Evolutionary conservation across 2,888 invertebrate genomes (phyloP), one percentile per base, ranked within the genome.

Genomic region (Oligia strigilis): DNA sequence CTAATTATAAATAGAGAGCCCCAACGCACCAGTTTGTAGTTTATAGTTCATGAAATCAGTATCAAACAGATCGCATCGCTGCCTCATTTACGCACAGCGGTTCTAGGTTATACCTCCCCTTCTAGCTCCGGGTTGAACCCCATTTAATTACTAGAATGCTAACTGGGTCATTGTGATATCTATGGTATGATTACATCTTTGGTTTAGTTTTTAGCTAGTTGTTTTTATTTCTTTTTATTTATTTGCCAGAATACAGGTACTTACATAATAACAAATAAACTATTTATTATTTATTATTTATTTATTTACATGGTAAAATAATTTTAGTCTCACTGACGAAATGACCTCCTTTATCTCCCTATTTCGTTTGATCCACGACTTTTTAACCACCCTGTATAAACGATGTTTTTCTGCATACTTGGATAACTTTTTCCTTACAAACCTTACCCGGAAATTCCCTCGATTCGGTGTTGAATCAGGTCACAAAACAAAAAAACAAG

Each of bases 41-140:
- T 80, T 69, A 69, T 69, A 49, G 62, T 55, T 81, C 73, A 80
- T 64, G 69, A 80, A 73, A 62, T 73, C 67, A 14, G 17, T 43
- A 29, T 40, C 64, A n/a, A 70, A 74, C 40, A 62, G 55, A 29
- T 69, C 69, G 80, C 80, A 66, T 80, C 69, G 64, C 11, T 80
- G 64, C 19, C 40, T 81, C 29, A 46, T 73, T 29, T 58, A 64
- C 73, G 73, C 69, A 70, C 23, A 23, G 64, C 40, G n/a, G 36
- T 81, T 70, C 43, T 64, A 58, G 69, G 69, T 81, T 80, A 69
- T 73, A 73, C 69, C 29, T 55, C n/a, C 55, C 46, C 52, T 55
- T 62, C 60, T 36, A 43, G 78, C 43, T 43, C 4, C 29, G 36
- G 55, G 23, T 46, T 40, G 9, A 52, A 65, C 3, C 46, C 46